phyloP scores from a whole-genome alignment of 1,140 invertebrate species.

The Drosophila albomicans region DNA sequence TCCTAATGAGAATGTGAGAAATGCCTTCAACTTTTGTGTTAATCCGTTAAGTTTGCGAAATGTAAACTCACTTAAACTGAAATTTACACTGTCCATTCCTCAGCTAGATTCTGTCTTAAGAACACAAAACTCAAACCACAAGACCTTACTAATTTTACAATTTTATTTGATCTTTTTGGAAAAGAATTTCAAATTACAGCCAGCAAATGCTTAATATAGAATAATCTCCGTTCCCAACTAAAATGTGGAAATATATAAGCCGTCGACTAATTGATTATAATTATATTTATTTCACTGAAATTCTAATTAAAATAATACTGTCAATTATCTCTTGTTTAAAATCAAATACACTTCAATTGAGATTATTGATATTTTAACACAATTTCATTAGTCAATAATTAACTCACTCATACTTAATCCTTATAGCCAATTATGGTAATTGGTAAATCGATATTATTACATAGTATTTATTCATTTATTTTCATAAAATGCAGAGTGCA shows the following conservation, averaged over 20 bases:
- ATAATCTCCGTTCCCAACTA: background rate
- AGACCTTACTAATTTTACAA: background rate
- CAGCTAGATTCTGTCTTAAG: background rate
- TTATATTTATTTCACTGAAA: background rate
- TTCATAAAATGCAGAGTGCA: background rate
- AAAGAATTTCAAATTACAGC: background rate
- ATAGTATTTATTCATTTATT: background rate
- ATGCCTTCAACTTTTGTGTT: conserved; percentile 29
- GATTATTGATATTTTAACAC: too few species aligned
- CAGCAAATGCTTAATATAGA: background rate
- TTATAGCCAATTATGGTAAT: background rate
- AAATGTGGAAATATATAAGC: background rate
- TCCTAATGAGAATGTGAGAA: background rate
- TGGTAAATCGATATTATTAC: background rate
- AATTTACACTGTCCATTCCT: conserved; percentile 16
- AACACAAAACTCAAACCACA: background rate
- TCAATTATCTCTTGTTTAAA: background rate
- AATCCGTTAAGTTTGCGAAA: conserved; percentile 50
- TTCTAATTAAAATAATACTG: background rate
- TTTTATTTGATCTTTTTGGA: background rate
- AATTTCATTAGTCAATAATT: background rate
- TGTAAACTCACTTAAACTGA: conserved; percentile 22
- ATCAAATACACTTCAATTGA: too few species aligned
- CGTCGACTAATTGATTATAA: background rate
- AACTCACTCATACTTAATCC: background rate